A percentile compares a stretch with the other conserved stretches of the same genome.
phyloP scores from a whole-genome alignment of 2,113 vertebrate genomes.

The Dissostichus mawsoni region DNA sequence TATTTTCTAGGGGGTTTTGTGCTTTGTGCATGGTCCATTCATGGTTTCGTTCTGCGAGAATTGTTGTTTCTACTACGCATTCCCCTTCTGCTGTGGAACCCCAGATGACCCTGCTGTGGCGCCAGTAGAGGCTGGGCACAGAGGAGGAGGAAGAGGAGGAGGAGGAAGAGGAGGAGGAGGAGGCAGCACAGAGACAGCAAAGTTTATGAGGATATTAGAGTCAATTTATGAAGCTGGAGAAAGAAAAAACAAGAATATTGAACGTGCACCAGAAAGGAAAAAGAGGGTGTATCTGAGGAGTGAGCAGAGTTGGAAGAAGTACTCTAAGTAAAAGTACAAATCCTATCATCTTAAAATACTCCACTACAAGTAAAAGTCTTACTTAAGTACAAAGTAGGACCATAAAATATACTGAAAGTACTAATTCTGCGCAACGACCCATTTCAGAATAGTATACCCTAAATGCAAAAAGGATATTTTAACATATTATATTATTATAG shows the following conservation, averaged over 20 bases:
- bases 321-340: too few relatives aligned
- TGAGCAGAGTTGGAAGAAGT: too few relatives aligned
- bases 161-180: slow-evolving; percentile 4
- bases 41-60: slow-evolving; percentile 65
- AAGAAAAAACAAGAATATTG: slow-evolving; percentile 14
- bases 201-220: slow-evolving; percentile 48
- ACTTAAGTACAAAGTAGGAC: too few relatives aligned
- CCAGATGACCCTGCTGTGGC: slow-evolving; percentile 75
- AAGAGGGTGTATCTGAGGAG: slow-evolving; percentile 15
- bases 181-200: slow-evolving; percentile 3
- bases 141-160: slow-evolving; percentile 49
- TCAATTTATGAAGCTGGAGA: slow-evolving; percentile 52
- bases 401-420: too few relatives aligned
- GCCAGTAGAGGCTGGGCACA: slow-evolving; percentile 70
- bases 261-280: slow-evolving; percentile 21
- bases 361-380: too few relatives aligned
- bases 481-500: too few relatives aligned
- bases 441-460: too few relatives aligned
- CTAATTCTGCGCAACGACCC: too few relatives aligned
- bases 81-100: slow-evolving; percentile 66
- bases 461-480: too few relatives aligned
- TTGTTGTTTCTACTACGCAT: slow-evolving; percentile 71
- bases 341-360: too few relatives aligned
- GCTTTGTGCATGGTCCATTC: slow-evolving; percentile 59
- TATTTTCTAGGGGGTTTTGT: slow-evolving; percentile 36